These are phyloP conservation scores for Syndactyla subalaris DNA, from an alignment of 2,797 vertebrate species.

Conservation along the genomic window DNA sequence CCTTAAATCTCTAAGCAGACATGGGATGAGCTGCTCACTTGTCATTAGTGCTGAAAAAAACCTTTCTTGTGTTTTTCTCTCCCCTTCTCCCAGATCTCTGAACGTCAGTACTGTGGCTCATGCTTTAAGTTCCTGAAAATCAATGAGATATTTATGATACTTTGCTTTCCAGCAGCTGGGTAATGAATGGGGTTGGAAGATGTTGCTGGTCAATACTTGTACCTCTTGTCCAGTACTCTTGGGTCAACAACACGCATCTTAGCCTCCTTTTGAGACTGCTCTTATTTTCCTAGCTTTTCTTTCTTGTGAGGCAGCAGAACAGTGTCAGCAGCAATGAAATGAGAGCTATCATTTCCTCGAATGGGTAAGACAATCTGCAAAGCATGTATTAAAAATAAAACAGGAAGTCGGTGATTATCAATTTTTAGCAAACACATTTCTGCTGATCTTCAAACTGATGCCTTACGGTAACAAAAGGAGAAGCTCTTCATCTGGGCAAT, in stretches of 20 bases:
- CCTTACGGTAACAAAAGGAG: background rate
- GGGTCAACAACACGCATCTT: background rate
- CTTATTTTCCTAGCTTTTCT: background rate
- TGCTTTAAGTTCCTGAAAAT: constrained; percentile 12
- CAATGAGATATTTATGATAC: constrained; percentile 17
- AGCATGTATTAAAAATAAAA: constrained; percentile 29
- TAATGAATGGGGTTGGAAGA: background rate
- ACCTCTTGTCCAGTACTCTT: background rate
- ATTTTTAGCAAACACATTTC: constrained; percentile 24
- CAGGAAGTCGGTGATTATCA: constrained; percentile 26
- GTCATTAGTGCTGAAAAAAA: background rate
- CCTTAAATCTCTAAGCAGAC: background rate
- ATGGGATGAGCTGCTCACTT: background rate
- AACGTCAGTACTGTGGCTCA: background rate
- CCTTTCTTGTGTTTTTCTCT: background rate
- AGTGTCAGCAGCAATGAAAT: constrained; percentile 2
- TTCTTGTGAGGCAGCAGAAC: background rate
- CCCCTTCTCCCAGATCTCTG: background rate
- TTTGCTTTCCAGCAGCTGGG: background rate
- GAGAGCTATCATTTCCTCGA: constrained; percentile 1
- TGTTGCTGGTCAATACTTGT: background rate
- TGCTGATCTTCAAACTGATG: background rate
- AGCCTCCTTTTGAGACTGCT: background rate
- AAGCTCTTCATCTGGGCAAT: background rate
- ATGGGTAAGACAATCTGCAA: constrained; percentile 8